Evolutionary conservation across 1,140 invertebrate species (phyloP).

Genomic region (Penaeus indicus): DNA sequence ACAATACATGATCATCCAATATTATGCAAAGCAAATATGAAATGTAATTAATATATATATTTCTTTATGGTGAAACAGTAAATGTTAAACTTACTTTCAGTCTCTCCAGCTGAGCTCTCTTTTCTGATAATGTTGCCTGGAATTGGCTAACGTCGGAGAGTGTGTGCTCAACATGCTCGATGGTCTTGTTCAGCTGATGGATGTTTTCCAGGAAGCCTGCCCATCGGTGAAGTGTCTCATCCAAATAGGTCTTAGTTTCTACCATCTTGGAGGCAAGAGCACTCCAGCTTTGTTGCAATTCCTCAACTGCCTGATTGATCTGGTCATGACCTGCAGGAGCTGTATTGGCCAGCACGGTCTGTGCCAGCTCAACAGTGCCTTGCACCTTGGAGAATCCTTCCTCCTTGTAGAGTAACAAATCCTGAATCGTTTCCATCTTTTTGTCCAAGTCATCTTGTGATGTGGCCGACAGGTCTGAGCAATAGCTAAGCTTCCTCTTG

Average conservation of each 20-base stretch:
- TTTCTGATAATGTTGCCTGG: constrained; percentile 86
- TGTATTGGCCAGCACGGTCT: constrained; percentile 93
- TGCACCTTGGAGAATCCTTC: constrained; percentile 91
- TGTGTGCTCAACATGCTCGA: constrained; percentile 81
- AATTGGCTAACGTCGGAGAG: constrained; percentile 81
- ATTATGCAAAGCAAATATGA: background rate
- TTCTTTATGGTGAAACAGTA: background rate
- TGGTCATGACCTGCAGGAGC: constrained; percentile 87
- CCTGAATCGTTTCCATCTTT: constrained; percentile 87
- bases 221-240: constrained; percentile 92
- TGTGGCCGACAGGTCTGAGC: constrained; percentile 83
- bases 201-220: constrained; percentile 89
- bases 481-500: constrained; percentile 85
- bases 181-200: constrained; percentile 85
- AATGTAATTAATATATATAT: background rate
- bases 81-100: constrained; percentile 76
- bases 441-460: constrained; percentile 88
- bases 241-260: constrained; percentile 88
- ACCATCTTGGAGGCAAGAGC: constrained; percentile 87
- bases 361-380: constrained; percentile 87
- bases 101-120: constrained; percentile 85
- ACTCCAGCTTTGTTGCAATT: constrained; percentile 92
- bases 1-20: too few species aligned
- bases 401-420: constrained; percentile 88
- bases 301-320: constrained; percentile 86